Evolutionary conservation across 2,888 invertebrate genomes (phyloP).

Genomic region (Punctoribates punctum): DNA sequence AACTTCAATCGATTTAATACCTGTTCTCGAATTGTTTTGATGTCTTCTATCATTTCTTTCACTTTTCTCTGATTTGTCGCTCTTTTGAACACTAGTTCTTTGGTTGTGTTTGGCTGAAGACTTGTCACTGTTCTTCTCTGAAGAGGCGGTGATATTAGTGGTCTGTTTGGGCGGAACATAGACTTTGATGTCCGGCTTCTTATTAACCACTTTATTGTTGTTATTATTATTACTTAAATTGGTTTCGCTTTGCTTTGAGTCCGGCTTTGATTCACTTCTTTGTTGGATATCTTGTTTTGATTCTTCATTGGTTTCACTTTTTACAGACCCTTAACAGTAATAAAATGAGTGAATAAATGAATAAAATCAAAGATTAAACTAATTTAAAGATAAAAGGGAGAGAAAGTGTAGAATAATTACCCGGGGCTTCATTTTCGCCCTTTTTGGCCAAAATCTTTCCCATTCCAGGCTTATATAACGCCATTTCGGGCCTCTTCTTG

Average conservation of each 20-base stretch:
- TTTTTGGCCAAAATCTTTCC: constrained; percentile 29
- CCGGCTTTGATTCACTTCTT: background rate
- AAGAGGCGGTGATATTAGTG: background rate
- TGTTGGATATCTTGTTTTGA: background rate
- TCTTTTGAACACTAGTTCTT: background rate
- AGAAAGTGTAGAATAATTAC: background rate
- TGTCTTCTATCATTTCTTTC: background rate
- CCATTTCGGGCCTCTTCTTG: constrained; percentile 8
- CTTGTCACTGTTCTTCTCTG: background rate
- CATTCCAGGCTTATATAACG: constrained; percentile 35
- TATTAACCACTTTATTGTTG: constrained; percentile 9
- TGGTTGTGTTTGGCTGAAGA: background rate
- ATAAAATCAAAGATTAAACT: background rate
- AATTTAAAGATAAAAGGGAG: background rate
- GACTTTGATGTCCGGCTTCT: constrained; percentile 31
- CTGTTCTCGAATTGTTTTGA: constrained; percentile 8
- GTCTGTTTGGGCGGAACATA: constrained; percentile 30
- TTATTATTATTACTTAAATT: constrained; percentile 21
- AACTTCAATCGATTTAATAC: background rate
- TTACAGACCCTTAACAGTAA: background rate
- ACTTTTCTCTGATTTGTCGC: background rate
- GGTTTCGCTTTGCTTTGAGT: background rate
- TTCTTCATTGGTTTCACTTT: background rate
- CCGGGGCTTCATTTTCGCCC: background rate
- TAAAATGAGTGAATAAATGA: background rate